These are phyloP conservation scores for Pterois miles DNA, from an alignment of 2,797 vertebrate species.

Conservation along the genomic window DNA sequence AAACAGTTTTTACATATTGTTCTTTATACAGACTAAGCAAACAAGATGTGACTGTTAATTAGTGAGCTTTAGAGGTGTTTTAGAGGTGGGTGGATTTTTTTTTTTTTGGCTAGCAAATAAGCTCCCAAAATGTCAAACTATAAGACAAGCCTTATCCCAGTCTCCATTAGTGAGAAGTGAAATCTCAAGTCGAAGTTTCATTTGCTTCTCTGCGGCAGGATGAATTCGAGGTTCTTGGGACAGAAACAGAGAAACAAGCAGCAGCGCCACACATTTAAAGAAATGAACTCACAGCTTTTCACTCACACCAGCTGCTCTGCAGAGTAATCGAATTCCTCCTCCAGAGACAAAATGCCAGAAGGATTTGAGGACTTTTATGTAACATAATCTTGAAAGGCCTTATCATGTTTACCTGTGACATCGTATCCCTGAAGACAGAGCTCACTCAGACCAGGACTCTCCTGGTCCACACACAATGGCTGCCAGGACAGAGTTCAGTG, in stretches of 20 bases:
- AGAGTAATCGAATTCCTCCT: conserved; percentile 2
- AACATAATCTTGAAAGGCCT: conserved; percentile 16
- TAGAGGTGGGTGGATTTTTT: neutral
- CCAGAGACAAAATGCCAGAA: conserved; percentile 2
- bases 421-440: neutral
- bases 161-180: neutral
- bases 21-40: neutral
- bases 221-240: neutral
- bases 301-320: conserved; percentile 24
- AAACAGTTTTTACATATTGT: neutral
- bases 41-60: neutral
- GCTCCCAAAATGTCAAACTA: neutral
- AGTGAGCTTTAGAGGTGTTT: neutral
- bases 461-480: neutral
- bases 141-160: neutral
- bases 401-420: neutral
- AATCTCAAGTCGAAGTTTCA: neutral
- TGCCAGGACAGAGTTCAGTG: neutral
- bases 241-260: neutral
- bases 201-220: neutral
- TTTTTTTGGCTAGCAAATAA: neutral
- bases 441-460: neutral
- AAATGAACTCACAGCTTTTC: neutral
- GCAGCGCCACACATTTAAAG: neutral
- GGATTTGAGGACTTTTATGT: neutral